A percentile compares a stretch with the other conserved stretches of the same genome.
Evolutionary conservation across 2,113 vertebrate genomes (phyloP).

Genomic region (Calonectris borealis): DNA sequence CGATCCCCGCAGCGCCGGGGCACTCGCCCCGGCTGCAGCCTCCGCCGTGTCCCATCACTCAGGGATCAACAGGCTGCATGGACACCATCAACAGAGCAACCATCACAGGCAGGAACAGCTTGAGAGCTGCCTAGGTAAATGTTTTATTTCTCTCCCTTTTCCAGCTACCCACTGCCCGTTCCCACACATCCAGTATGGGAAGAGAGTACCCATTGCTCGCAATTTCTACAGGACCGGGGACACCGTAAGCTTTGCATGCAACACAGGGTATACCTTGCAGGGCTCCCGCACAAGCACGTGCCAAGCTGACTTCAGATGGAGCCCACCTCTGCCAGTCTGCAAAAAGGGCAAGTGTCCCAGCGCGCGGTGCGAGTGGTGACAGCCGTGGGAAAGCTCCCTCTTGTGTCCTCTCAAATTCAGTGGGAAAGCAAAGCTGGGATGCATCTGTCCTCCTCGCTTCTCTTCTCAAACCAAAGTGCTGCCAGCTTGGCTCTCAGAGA

Average conservation of each 20-base stretch:
- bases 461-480: not conserved
- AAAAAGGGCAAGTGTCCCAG: not conserved
- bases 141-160: not conserved
- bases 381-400: not conserved
- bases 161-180: accelerated
- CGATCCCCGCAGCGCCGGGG: not conserved
- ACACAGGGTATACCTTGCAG: not conserved
- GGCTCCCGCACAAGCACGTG: not conserved
- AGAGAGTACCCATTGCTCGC: accelerated
- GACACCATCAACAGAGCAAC: not conserved
- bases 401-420: accelerated
- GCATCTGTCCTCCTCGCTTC: not conserved
- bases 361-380: accelerated
- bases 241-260: not conserved
- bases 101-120: accelerated
- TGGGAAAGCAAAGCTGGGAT: not conserved
- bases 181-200: accelerated
- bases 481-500: not conserved
- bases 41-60: accelerated
- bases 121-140: accelerated
- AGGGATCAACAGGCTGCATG: accelerated
- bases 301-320: not conserved
- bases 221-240: accelerated
- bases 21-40: not conserved
- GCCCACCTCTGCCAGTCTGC: not conserved